Base-by-base conservation (phyloP, 2,797 vertebrate species). In the Kryptolebias ocellatus region DNA sequence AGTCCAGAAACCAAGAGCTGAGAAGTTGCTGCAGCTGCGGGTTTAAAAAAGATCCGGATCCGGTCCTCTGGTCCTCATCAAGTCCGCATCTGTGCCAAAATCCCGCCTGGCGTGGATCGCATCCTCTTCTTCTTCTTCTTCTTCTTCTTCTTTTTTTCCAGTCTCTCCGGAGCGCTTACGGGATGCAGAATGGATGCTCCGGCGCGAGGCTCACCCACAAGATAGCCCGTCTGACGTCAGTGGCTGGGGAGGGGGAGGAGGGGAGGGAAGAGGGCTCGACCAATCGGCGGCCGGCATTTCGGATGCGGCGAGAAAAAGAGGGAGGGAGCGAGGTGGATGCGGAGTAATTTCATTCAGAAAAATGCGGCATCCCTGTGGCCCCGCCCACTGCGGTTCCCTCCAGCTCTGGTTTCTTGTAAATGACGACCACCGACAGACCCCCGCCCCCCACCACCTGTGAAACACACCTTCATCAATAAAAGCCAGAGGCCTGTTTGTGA, bases 341-440 rank as follows among this genome's bases (percentile, higher is more conserved):
- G 89, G 86, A 86, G 92, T 94, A 88, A 92, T 93, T 95, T 92
- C 94, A 95, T 95, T 94, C 94, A 95, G 91, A 94, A 95, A 94
- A 94, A 93, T 94, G 89, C 94, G 92, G 94, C 94, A 94, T 87
- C 88, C 80, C 65, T n/a, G 24, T 74, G 4, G 89, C 91, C 88
- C 92, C 93, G 86, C 94, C 94, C 93, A 94, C 88, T 95, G 94
- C 94, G 93, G 93, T 87, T 87, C 74, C 86, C 70, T 70, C 65
- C 45, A 28, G 71, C 18, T 76, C 65, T 74, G 44, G 27, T 72
- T 88, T 89, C 79, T 83, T 65, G 74, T 82, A 89, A 83, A 79
- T 78, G 77, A 78, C 75, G 46, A 70, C 51, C 51, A 53, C 18
- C 62, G 37, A 50, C 11, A 20, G 7, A 18, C 31, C 2, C 59